These are phyloP conservation scores for Leptinotarsa tumamoca DNA, from an alignment of 2,888 invertebrate genomes.

Conservation along the genomic window DNA sequence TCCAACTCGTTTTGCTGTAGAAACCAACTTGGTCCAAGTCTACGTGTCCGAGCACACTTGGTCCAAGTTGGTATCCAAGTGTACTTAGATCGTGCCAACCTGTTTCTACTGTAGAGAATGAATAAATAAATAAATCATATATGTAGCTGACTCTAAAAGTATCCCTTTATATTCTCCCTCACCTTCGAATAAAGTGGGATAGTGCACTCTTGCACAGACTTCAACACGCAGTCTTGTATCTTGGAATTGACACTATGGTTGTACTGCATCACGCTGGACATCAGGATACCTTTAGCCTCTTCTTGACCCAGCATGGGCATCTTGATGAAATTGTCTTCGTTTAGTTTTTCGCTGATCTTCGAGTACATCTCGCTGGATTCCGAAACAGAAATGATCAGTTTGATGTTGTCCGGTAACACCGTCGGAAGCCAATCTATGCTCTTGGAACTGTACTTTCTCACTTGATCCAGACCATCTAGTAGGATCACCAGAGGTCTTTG, in stretches of 20 bases:
- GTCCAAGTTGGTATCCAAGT: neutral
- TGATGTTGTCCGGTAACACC: conserved; percentile 79
- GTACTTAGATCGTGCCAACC: neutral
- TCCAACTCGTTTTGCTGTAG: neutral
- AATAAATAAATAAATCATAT: too few species aligned
- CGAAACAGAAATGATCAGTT: conserved; percentile 80
- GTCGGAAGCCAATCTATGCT: conserved; percentile 82
- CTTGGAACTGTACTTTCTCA: conserved; percentile 70
- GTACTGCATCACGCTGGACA: conserved; percentile 71
- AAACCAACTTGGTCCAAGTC: neutral
- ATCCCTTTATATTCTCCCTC: conserved; percentile 28
- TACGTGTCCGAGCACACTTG: neutral
- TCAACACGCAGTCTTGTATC: conserved; percentile 70
- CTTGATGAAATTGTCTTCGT: conserved; percentile 62
- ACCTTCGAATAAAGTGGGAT: conserved; percentile 80
- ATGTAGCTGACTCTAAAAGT: too few species aligned
- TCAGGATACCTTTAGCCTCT: conserved; percentile 69
- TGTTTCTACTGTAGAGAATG: too few species aligned
- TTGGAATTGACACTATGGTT: conserved; percentile 74
- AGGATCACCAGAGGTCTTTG: conserved; percentile 76
- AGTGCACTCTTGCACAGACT: conserved; percentile 75
- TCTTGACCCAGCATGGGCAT: conserved; percentile 68
- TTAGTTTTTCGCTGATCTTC: conserved; percentile 61
- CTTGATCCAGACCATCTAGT: conserved; percentile 82
- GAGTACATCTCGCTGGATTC: conserved; percentile 67